Base-by-base conservation (phyloP, 2,888 invertebrate species). In the Metellina segmentata region DNA sequence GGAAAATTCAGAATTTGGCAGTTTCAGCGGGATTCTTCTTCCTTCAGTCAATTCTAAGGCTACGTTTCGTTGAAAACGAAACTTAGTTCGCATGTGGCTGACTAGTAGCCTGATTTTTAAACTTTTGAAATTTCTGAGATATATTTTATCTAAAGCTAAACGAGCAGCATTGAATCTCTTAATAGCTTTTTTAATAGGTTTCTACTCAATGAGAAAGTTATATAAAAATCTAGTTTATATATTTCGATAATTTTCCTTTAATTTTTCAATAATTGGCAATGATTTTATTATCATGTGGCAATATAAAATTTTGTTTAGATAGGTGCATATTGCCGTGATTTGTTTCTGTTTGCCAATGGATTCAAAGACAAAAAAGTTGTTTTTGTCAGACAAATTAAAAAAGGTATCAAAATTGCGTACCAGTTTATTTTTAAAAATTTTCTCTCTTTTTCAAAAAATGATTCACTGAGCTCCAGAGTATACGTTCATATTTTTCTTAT, bases 11-110 rank as follows among this genome's bases (percentile, higher is more conserved):
- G 85, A 85, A 61, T 74, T 85, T 85, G 85, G 75, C 48, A 61
- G 61, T 75, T 34, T 53, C 61, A 61, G 75, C 52, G 6, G 34
- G 52, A 53, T 75, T 85, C 74, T 85, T 85, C 85, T 85, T 85
- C 74, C 48, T 71, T 51, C 19, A n/a, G n/a, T n/a, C n/a, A 34
- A 34, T 34, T 34, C n/a, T 7, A 77, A 82, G 52, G 82, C 82
- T 71, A 82, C 82, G 82, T 82, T 69, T 71, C 82, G 48, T 81
- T n/a, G 82, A 82, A 82, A 82, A 82, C 82, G 82, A 82, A 82
- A 82, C 82, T 19, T 51, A 49, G 71, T 70, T 9, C 71, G 16
- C 19, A 11, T 9, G 61, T 71, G 82, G 71, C 20, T 16, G 7
- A n/a, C n/a, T 49, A 70, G 69, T 69, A 81, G 8, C 70, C 0